phyloP scores from a whole-genome alignment of 2,888 invertebrate species.

The Pherbina coryleti region DNA sequence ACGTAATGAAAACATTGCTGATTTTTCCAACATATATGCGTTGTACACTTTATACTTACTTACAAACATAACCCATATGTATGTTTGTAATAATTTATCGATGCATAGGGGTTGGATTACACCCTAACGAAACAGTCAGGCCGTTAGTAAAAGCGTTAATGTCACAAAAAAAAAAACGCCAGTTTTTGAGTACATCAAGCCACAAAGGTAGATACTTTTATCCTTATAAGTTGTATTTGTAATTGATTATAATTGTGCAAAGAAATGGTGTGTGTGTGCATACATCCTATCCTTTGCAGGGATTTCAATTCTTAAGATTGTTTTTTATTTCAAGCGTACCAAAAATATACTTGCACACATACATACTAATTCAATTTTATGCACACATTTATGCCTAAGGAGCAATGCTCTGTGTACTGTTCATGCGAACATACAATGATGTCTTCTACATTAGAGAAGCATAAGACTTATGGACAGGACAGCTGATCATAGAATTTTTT shows the following conservation, averaged over 20 bases:
- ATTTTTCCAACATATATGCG: no score
- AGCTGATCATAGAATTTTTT: neutral
- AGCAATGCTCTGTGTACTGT: neutral
- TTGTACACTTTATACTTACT: no score
- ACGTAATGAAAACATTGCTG: neutral
- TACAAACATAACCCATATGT: neutral
- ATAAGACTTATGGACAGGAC: neutral
- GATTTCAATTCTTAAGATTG: conserved; percentile 13
- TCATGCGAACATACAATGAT: neutral
- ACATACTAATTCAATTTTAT: neutral
- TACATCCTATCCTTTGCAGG: neutral
- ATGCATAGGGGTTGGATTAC: neutral
- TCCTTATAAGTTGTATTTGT: neutral
- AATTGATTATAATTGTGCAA: neutral
- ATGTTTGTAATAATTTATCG: neutral
- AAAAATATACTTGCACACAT: neutral
- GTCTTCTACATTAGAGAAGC: neutral
- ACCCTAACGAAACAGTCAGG: neutral
- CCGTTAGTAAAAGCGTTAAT: neutral
- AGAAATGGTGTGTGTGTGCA: neutral
- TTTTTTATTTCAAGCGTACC: neutral
- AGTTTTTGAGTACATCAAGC: neutral
- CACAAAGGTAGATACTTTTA: neutral
- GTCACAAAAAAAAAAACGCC: neutral
- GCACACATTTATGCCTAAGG: neutral